phyloP scores from a whole-genome alignment of 2,888 invertebrate species.

The Perithous albicinctus region DNA sequence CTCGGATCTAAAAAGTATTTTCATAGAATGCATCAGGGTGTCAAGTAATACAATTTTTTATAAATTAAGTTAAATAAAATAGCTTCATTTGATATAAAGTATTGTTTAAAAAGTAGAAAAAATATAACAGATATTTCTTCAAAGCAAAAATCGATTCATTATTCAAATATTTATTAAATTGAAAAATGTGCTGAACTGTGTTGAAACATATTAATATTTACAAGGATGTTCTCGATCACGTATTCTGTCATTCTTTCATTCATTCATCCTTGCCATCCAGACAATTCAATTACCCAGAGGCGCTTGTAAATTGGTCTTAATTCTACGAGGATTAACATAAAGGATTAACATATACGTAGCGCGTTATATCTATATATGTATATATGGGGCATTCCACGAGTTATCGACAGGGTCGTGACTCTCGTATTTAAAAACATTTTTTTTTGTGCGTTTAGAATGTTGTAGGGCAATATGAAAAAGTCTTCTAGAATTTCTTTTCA shows the following conservation, averaged over 20 bases:
- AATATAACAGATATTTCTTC: not conserved
- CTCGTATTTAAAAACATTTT: too few species aligned
- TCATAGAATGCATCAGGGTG: not conserved
- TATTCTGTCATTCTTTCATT: conserved; percentile 23
- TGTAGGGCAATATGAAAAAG: too few species aligned
- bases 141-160: not conserved
- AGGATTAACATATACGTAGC: conserved; percentile 51
- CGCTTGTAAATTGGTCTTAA: conserved; percentile 66
- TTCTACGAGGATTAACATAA: conserved; percentile 61
- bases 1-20: not conserved
- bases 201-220: not conserved
- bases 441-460: too few species aligned
- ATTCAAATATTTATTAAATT: not conserved
- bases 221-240: not conserved
- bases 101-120: not conserved
- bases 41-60: not conserved
- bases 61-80: not conserved
- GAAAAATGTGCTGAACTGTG: not conserved
- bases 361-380: conserved; percentile 1
- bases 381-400: too few species aligned
- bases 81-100: not conserved
- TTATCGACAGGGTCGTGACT: too few species aligned
- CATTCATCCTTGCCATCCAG: conserved; percentile 36
- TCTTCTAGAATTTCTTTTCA: too few species aligned
- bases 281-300: conserved; percentile 63